phyloP scores from a whole-genome alignment of 2,113 vertebrate genomes.

The Solea solea region DNA sequence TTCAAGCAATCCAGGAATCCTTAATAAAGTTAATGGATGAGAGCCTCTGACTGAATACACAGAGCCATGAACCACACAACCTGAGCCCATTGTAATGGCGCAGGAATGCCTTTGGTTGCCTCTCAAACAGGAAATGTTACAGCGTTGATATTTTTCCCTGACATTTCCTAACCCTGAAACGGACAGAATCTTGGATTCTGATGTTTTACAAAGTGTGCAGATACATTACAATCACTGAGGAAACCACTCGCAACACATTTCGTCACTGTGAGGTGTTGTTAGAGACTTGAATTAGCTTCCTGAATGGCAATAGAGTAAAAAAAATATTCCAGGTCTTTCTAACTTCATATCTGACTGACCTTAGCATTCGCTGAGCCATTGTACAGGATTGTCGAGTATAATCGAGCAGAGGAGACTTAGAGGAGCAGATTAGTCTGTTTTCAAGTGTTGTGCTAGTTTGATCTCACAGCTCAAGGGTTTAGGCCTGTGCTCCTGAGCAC shows the following conservation, averaged over 20 bases:
- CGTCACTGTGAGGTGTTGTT: too few species aligned
- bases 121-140: constrained; percentile 5
- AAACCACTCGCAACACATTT: not conserved
- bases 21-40: constrained; percentile 56
- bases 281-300: too few species aligned
- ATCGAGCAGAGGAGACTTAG: too few species aligned
- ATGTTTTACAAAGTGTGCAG: not conserved
- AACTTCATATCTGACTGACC: too few species aligned
- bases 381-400: too few species aligned
- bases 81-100: constrained; percentile 32
- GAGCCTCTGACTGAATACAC: constrained; percentile 18
- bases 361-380: too few species aligned
- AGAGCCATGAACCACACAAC: constrained; percentile 19
- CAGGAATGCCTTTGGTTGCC: constrained; percentile 51
- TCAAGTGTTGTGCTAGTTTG: too few species aligned
- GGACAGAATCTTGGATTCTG: not conserved
- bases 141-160: not conserved
- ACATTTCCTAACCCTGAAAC: not conserved
- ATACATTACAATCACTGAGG: not conserved
- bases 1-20: constrained; percentile 7
- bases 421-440: too few species aligned
- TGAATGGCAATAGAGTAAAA: too few species aligned
- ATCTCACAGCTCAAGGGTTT: too few species aligned
- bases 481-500: too few species aligned
- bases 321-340: too few species aligned